A percentile compares a stretch with the other conserved stretches of the same genome.
Evolutionary conservation across 2,888 invertebrate genomes (phyloP).

Genomic region (Embidobia sp.): DNA sequence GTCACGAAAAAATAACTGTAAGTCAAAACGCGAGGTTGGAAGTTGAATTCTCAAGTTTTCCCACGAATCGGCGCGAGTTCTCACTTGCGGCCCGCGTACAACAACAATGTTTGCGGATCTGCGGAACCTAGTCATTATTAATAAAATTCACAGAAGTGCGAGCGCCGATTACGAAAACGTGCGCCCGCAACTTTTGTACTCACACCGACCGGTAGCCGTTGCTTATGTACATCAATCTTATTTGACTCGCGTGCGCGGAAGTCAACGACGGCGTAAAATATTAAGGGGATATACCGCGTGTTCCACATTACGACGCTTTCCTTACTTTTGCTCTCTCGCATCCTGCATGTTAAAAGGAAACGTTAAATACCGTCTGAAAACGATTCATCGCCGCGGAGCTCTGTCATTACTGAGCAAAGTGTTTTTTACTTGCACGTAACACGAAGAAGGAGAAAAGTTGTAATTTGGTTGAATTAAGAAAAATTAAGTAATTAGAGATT

Average conservation of each 20-base stretch:
- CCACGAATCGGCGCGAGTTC: not conserved
- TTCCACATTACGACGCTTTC: constrained; percentile 27
- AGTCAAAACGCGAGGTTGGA: not conserved
- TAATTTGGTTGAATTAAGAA: constrained; percentile 6
- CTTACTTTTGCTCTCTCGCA: constrained; percentile 27
- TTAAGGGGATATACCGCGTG: constrained; percentile 22
- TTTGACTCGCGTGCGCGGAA: constrained; percentile 22
- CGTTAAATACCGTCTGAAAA: constrained; percentile 13
- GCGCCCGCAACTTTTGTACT: not conserved
- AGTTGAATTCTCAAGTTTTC: not conserved
- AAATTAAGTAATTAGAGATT: constrained; percentile 5
- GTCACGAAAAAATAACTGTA: no score
- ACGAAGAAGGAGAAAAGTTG: not conserved
- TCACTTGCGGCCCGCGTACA: not conserved
- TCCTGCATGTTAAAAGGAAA: constrained; percentile 24
- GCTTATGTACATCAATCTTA: no score
- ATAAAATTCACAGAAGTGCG: not conserved
- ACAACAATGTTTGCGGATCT: not conserved
- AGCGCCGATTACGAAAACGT: constrained; percentile 10
- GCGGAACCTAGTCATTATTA: not conserved
- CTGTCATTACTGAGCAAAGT: no score
- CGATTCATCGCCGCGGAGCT: no score
- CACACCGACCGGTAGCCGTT: constrained; percentile 13
- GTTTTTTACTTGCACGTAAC: not conserved
- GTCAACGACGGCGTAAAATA: constrained; percentile 28